A percentile compares a stretch with the other conserved stretches of the same genome.
phyloP scores from a whole-genome alignment of 2,888 invertebrate genomes.

The Eupithecia subumbrata region DNA sequence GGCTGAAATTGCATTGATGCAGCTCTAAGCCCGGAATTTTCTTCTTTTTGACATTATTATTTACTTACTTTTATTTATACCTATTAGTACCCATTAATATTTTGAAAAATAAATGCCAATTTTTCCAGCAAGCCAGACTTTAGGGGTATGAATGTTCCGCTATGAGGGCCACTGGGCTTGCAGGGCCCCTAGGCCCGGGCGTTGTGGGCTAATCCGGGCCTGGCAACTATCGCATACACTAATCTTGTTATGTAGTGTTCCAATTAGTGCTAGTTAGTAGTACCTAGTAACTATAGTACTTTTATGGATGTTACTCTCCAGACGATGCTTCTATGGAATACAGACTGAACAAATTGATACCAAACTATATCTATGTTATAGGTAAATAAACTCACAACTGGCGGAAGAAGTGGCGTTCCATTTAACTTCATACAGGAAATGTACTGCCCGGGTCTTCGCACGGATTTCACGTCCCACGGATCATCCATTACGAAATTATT shows the following conservation, averaged over 20 bases:
- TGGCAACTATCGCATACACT: background rate
- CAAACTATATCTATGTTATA: background rate
- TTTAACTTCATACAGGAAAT: conserved; percentile 89
- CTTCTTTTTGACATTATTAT: no score
- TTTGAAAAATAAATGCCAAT: no score
- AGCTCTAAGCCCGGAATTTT: no score
- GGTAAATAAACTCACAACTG: conserved; percentile 85
- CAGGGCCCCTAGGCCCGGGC: no score
- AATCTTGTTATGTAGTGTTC: background rate
- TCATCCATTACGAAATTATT: conserved; percentile 69
- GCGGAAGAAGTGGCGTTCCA: conserved; percentile 89
- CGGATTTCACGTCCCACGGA: conserved; percentile 79
- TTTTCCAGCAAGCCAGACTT: no score
- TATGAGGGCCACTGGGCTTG: no score
- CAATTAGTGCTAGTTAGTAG: background rate
- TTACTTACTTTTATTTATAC: no score
- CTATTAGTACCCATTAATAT: no score
- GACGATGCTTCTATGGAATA: background rate
- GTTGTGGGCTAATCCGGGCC: no score
- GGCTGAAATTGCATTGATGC: no score
- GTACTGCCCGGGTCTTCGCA: conserved; percentile 76
- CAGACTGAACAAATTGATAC: background rate
- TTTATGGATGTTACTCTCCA: background rate
- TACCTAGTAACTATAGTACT: background rate
- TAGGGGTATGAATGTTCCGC: no score